These are phyloP conservation scores for Rotaria magnacalcarata DNA, from an alignment of 2,888 invertebrate genomes.

Conservation along the genomic window DNA sequence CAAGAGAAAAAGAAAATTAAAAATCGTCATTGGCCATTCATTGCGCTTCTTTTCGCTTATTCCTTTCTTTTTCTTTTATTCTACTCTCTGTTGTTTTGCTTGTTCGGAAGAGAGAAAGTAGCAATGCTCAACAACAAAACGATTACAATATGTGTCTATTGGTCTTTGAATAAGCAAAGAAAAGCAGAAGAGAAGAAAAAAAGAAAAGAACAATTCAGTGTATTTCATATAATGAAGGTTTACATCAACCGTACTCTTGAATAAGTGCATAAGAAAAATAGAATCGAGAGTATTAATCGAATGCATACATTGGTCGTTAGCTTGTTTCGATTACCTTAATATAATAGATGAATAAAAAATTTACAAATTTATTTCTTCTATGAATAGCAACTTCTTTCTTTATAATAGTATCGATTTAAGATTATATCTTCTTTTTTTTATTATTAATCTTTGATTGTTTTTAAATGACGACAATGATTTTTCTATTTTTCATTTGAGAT, in stretches of 20 bases:
- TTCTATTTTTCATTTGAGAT: too few species aligned
- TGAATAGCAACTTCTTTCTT: not conserved
- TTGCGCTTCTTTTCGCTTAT: slow-evolving; percentile 10
- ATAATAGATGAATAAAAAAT: not conserved
- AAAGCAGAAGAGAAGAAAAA: not conserved
- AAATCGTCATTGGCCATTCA: slow-evolving; percentile 32
- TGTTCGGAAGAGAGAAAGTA: not conserved
- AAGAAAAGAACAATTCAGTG: slow-evolving; percentile 1
- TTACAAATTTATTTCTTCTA: not conserved
- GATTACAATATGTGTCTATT: slow-evolving; percentile 36
- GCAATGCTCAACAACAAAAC: slow-evolving; percentile 10
- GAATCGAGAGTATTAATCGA: not conserved
- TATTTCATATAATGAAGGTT: not conserved
- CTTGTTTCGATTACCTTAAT: not conserved
- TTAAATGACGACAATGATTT: not conserved
- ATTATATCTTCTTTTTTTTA: too few species aligned
- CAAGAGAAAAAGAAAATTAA: slow-evolving; percentile 30
- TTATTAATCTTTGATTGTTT: not conserved
- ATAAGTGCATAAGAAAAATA: not conserved
- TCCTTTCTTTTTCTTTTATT: slow-evolving; percentile 1
- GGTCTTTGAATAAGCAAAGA: not conserved
- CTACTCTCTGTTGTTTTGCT: slow-evolving; percentile 7
- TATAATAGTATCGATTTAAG: too few species aligned
- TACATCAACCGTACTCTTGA: not conserved
- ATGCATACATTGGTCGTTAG: not conserved